Conservation (phyloP, 2,888 invertebrate species). For the Spialia ferax region DNA sequence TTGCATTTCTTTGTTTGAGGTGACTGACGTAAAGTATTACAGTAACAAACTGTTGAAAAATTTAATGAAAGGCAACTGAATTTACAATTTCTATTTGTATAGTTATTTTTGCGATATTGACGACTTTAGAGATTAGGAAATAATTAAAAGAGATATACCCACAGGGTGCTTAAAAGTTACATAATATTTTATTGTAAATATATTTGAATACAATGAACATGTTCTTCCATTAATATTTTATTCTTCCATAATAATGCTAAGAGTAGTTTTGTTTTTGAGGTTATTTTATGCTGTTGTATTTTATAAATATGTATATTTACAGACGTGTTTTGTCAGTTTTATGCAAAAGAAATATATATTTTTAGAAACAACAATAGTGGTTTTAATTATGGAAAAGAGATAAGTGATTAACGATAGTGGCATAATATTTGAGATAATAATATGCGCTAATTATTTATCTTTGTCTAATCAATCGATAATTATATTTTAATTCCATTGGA, state of each 20-base stretch:
- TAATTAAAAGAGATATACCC: neutral
- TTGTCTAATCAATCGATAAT: too few relatives aligned
- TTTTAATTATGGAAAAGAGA: neutral
- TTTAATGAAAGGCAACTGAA: neutral
- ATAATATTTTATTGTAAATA: neutral
- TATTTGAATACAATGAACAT: neutral
- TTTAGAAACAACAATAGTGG: neutral
- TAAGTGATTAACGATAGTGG: neutral
- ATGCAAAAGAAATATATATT: slow-evolving; percentile 15
- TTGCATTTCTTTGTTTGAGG: too few relatives aligned
- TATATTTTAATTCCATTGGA: too few relatives aligned
- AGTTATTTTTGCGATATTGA: too few relatives aligned
- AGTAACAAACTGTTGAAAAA: neutral
- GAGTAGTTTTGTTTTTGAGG: slow-evolving; percentile 16
- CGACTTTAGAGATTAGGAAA: neutral
- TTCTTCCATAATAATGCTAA: neutral
- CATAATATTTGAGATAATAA: too few relatives aligned
- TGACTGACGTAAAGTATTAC: neutral
- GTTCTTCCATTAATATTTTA: too few relatives aligned
- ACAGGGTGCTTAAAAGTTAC: slow-evolving; percentile 9
- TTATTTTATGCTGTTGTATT: slow-evolving; percentile 18
- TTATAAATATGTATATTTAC: slow-evolving; percentile 19
- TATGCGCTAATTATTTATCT: too few relatives aligned
- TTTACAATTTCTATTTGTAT: neutral
- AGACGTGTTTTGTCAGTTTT: slow-evolving; percentile 17